Evolutionary conservation across 2,888 invertebrate species (phyloP).

Genomic region (Melinopterus prodromus): DNA sequence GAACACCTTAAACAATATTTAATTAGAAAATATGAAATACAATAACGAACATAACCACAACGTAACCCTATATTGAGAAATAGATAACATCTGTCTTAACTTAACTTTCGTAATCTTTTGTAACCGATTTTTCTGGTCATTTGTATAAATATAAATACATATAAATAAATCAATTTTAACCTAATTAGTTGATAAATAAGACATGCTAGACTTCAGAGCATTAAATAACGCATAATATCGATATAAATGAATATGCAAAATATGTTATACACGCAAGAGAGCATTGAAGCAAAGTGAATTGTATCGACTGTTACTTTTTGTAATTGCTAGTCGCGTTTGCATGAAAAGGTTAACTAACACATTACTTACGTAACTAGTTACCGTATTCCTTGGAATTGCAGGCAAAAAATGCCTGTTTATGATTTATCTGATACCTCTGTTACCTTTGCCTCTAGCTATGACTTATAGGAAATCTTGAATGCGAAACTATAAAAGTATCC

Average conservation of each 20-base stretch:
- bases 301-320: background rate
- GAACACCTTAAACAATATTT: too few species aligned
- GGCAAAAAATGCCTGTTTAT: background rate
- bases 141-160: background rate
- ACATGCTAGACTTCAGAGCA: too few species aligned
- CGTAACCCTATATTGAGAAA: too few species aligned
- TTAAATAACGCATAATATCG: background rate
- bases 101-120: too few species aligned
- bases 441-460: background rate
- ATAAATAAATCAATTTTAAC: background rate
- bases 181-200: background rate
- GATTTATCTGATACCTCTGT: background rate
- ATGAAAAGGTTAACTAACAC: background rate
- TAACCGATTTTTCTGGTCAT: too few species aligned
- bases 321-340: background rate
- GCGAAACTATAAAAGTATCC: background rate
- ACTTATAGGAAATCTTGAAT: background rate
- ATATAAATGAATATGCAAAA: background rate
- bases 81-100: too few species aligned
- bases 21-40: too few species aligned
- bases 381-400: conserved; percentile 4
- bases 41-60: too few species aligned
- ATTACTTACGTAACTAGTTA: conserved; percentile 4
- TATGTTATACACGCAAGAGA: background rate
- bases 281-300: background rate